These are phyloP conservation scores for Hemitrygon akajei DNA, from an alignment of 2,797 vertebrate genomes.

Conservation along the genomic window DNA sequence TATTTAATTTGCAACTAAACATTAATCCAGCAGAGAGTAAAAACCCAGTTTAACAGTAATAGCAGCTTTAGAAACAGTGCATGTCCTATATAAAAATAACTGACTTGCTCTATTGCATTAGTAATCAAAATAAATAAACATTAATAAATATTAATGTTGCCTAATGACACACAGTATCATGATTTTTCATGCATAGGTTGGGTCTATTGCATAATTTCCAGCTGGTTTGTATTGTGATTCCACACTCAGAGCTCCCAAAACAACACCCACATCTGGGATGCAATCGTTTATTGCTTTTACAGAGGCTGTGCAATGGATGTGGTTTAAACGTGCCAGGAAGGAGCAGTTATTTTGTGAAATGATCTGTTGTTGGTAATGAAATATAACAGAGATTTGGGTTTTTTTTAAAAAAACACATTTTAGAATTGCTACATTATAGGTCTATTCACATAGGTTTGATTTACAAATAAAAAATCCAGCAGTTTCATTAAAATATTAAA, in stretches of 20 bases:
- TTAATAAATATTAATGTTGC: neutral
- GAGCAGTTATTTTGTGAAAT: neutral
- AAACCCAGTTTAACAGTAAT: neutral
- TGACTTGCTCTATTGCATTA: neutral
- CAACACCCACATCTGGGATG: neutral
- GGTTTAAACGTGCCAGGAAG: neutral
- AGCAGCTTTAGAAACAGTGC: neutral
- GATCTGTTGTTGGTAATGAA: neutral
- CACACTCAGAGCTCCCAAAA: neutral
- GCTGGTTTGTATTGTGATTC: neutral
- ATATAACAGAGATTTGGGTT: neutral
- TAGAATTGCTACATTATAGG: neutral
- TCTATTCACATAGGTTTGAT: neutral
- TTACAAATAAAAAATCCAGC: neutral
- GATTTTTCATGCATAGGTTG: neutral
- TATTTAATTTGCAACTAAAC: slow-evolving; percentile 14
- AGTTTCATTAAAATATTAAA: neutral
- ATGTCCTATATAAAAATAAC: neutral
- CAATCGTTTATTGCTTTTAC: neutral
- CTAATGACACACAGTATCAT: neutral
- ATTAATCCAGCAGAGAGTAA: neutral
- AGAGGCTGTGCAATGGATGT: neutral
- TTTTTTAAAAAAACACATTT: neutral
- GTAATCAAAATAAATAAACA: slow-evolving; percentile 1
- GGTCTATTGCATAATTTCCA: neutral